A percentile compares a stretch with the other conserved stretches of the same genome.
These are phyloP conservation scores for Datnioides undecimradiatus DNA, from an alignment of 2,113 vertebrate genomes.

Conservation along the genomic window DNA sequence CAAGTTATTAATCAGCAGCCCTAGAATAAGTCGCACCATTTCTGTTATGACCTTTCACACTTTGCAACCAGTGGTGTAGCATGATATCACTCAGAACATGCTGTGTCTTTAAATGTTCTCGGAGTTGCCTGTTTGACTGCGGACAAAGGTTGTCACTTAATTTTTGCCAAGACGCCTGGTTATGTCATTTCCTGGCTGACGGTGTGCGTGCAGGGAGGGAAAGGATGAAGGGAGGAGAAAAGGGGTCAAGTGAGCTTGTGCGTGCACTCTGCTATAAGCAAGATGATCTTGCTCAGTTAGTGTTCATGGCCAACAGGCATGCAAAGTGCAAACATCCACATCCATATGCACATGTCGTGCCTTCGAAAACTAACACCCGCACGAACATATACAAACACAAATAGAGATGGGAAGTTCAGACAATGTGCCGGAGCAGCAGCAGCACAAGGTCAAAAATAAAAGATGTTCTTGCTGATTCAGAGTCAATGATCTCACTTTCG, in stretches of 20 bases:
- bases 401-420: conserved; percentile 22
- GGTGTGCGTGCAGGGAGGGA: conserved; percentile 45
- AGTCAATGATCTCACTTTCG: conserved; percentile 39
- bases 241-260: conserved; percentile 65
- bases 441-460: conserved; percentile 45
- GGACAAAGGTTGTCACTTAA: conserved; percentile 72
- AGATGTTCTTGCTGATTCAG: conserved; percentile 44
- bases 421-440: conserved; percentile 12
- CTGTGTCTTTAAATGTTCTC: conserved; percentile 72
- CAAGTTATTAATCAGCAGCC: background rate
- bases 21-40: background rate
- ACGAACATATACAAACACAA: conserved; percentile 35
- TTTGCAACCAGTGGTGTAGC: conserved; percentile 14
- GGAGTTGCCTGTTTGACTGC: conserved; percentile 58
- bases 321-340: conserved; percentile 58
- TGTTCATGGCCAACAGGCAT: conserved; percentile 53
- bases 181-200: conserved; percentile 77
- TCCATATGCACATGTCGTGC: conserved; percentile 50
- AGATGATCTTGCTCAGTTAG: conserved; percentile 65
- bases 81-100: conserved; percentile 16
- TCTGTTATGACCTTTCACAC: conserved; percentile 5
- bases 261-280: conserved; percentile 58
- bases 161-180: conserved; percentile 66
- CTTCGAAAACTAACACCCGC: conserved; percentile 27
- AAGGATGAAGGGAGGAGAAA: conserved; percentile 36